Evolutionary conservation across 2,113 vertebrate species (phyloP).

Genomic region (Heloderma charlesbogerti): DNA sequence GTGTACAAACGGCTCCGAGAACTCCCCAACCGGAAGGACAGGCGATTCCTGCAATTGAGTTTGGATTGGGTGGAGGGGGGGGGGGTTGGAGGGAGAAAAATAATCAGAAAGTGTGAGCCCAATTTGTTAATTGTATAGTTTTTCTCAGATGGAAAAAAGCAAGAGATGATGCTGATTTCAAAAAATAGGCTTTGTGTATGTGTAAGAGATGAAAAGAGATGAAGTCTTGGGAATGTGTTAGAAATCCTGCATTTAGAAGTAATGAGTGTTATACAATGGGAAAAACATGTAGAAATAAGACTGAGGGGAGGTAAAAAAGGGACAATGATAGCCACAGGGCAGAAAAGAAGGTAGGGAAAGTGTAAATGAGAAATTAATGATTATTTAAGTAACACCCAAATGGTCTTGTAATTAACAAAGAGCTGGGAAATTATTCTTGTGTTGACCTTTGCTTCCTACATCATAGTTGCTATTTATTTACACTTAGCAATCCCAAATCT

Average conservation of each 20-base stretch:
- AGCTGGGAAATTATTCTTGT: conserved; percentile 85
- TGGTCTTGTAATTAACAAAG: conserved; percentile 87
- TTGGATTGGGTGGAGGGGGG: conserved; percentile 34
- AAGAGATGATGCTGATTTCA: not conserved
- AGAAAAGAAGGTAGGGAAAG: conserved; percentile 82
- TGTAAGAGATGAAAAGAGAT: conserved; percentile 29
- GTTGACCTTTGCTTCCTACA: conserved; percentile 83
- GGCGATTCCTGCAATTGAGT: conserved; percentile 90
- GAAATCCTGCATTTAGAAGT: conserved; percentile 74
- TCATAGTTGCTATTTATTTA: conserved; percentile 83
- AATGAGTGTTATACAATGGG: conserved; percentile 73
- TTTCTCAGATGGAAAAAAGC: not conserved
- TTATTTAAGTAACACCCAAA: conserved; percentile 88
- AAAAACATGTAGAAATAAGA: conserved; percentile 76
- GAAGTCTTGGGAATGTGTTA: conserved; percentile 52
- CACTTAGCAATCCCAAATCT: conserved; percentile 68
- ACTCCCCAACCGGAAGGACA: conserved; percentile 93
- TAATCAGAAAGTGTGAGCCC: conserved; percentile 59
- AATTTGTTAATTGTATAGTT: conserved; percentile 7
- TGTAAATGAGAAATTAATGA: conserved; percentile 88
- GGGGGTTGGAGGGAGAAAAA: conserved; percentile 7
- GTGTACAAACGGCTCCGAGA: conserved; percentile 97
- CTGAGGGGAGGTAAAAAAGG: conserved; percentile 80
- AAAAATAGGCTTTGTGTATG: not conserved
- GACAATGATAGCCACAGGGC: conserved; percentile 84